phyloP scores from a whole-genome alignment of 2,888 invertebrate species.

The Caenorhabditis zanzibari region DNA sequence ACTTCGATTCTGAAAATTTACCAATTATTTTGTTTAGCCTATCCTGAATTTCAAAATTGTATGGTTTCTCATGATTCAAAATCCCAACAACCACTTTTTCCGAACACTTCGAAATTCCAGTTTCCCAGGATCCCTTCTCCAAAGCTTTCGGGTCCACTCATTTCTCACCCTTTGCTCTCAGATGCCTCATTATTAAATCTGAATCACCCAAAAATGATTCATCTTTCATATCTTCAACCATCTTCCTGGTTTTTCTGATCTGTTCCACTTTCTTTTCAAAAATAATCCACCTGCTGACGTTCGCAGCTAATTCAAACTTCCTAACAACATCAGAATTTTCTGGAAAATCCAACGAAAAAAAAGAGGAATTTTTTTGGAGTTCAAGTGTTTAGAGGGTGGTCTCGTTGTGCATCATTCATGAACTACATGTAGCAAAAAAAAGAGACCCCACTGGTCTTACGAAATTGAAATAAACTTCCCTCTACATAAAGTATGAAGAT shows the following conservation, averaged over 20 bases:
- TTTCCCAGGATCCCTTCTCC: too few relatives aligned
- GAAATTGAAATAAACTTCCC: conserved; percentile 24
- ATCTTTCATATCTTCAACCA: not conserved
- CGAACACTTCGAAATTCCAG: too few relatives aligned
- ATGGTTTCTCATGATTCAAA: too few relatives aligned
- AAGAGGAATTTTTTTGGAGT: not conserved
- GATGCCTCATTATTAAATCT: not conserved
- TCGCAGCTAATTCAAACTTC: not conserved
- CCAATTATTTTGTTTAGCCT: too few relatives aligned
- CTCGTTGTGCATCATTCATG: conserved; percentile 28
- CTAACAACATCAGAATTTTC: not conserved
- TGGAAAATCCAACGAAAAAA: not conserved
- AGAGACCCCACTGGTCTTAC: conserved; percentile 17
- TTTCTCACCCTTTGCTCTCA: not conserved
- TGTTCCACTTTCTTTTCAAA: not conserved
- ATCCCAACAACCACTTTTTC: too few relatives aligned
- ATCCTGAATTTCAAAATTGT: too few relatives aligned
- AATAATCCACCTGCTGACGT: not conserved
- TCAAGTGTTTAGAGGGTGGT: conserved; percentile 13
- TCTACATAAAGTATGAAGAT: not conserved
- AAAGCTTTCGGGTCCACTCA: too few relatives aligned
- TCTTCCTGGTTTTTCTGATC: conserved; percentile 1
- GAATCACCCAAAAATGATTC: not conserved
- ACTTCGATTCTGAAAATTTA: too few relatives aligned
- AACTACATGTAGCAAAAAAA: too few relatives aligned